Base-by-base conservation (phyloP, 2,113 vertebrate genomes). In the Xenotilapia leptura region DNA sequence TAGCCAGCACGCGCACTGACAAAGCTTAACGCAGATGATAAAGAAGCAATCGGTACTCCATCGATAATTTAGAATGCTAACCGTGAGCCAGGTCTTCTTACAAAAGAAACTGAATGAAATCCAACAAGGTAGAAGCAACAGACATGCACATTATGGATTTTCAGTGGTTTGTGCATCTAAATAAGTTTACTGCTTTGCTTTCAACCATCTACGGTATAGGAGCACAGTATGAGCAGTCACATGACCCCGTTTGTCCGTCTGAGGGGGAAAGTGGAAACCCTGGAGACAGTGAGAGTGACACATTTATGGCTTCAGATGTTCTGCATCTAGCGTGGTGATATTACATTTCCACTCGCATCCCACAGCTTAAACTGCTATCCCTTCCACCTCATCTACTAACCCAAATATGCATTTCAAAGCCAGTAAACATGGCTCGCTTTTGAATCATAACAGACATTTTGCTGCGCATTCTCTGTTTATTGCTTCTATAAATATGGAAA, bases 401-500 rank as follows among this genome's bases (percentile, higher is more conserved):
- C 88, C 94, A 96, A 93, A 93, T 92, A 95, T 54, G 90, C 93
- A 95, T 9, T 54, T 95, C 86, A 93, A 95, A 92, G 90, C 93
- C 92, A 91, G 90, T 94, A 95, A 93, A 95, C 89, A 92, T 10
- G 45, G 87, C 88, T 89, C 86, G 23, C 82, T 91, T 92, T 83
- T 86, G 90, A 95, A 96, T 92, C 88, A 92, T 90, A 95, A 92
- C 92, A 95, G 93, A 95, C 90, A 85, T 93, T 94, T 93, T 86
- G 86, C 91, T 95, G 90, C 87, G 81, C 54, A 80, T 85, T 84
- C 31, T 49, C 9, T 94, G 93, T 95, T 95, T 96, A 95, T 83
- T 79, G 68, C 89, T 58, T 92, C 91, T 92, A 92, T 94, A 97
- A 97, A 96, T 89, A 96, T 92, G 92, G 82, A 95, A 91, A 91